A percentile compares a stretch with the other conserved stretches of the same genome.
phyloP scores from a whole-genome alignment of 2,113 vertebrate species.

The Amphiprion ocellaris region DNA sequence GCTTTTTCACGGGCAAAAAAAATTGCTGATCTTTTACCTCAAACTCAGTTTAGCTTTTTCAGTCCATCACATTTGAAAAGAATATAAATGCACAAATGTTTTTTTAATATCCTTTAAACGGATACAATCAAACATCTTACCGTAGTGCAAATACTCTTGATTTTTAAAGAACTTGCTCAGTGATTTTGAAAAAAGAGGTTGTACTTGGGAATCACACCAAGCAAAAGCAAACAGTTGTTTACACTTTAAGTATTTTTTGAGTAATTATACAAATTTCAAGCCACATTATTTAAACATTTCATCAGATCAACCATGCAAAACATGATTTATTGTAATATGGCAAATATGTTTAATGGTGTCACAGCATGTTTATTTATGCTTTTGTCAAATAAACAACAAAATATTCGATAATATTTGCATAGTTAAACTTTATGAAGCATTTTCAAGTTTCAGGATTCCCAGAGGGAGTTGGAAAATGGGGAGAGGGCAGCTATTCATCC shows the following conservation, averaged over 20 bases:
- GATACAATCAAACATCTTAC: slow-evolving; percentile 7
- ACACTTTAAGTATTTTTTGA: slow-evolving; percentile 49
- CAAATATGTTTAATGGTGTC: slow-evolving; percentile 40
- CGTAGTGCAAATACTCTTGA: neutral
- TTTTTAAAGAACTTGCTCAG: slow-evolving; percentile 22
- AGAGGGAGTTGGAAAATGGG: neutral
- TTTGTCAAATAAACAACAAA: slow-evolving; percentile 50
- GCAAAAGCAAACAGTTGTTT: slow-evolving; percentile 58
- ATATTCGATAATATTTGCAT: slow-evolving; percentile 28
- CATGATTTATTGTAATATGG: slow-evolving; percentile 25
- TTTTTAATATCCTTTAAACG: neutral
- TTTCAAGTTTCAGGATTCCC: neutral
- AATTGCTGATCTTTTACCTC: slow-evolving; percentile 47
- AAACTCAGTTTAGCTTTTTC: slow-evolving; percentile 1
- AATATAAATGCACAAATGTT: neutral
- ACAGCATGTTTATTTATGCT: slow-evolving; percentile 58
- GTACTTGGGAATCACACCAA: slow-evolving; percentile 4
- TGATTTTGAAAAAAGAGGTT: slow-evolving; percentile 9
- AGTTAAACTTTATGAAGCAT: slow-evolving; percentile 16
- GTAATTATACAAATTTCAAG: slow-evolving; percentile 34
- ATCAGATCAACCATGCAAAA: neutral
- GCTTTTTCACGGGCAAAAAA: slow-evolving; percentile 2
- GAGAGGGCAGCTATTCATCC: too few relatives aligned
- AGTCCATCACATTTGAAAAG: slow-evolving; percentile 38
- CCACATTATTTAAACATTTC: slow-evolving; percentile 31